These are phyloP conservation scores for Galbula dea DNA, from an alignment of 2,113 vertebrate genomes.

Conservation along the genomic window DNA sequence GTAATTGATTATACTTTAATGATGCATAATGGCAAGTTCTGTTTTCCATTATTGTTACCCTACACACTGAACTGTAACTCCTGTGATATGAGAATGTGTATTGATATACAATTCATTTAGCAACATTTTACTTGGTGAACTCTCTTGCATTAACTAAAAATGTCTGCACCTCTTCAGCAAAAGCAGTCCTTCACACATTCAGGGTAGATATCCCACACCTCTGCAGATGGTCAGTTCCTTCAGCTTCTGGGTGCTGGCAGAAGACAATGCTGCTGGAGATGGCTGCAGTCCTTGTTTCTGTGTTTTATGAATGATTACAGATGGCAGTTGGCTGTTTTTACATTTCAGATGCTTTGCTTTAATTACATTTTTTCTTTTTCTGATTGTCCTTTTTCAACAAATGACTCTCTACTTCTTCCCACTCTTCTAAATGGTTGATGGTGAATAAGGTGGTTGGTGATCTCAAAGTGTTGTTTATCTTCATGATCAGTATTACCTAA, in stretches of 20 bases:
- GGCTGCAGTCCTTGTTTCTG: neutral
- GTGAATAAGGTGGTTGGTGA: accelerated
- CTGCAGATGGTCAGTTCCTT: neutral
- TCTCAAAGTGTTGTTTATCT: neutral
- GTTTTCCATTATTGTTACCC: slow-evolving; percentile 35
- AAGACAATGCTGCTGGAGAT: neutral
- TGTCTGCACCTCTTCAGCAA: neutral
- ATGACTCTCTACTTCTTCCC: neutral
- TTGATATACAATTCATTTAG: neutral
- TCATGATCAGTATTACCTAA: neutral
- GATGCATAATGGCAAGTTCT: slow-evolving; percentile 15
- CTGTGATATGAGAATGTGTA: neutral
- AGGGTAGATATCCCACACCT: neutral
- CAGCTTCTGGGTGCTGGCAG: neutral
- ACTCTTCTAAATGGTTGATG: accelerated
- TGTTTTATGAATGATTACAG: neutral
- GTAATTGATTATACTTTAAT: slow-evolving; percentile 48
- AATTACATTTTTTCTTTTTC: neutral
- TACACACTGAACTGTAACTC: neutral
- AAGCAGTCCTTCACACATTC: neutral
- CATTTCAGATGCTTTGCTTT: neutral
- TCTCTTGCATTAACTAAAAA: neutral
- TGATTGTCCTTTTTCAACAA: neutral
- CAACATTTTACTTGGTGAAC: neutral
- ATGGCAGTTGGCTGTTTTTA: neutral